Conservation (phyloP, 2,113 vertebrate species). For the Steatornis caripensis region DNA sequence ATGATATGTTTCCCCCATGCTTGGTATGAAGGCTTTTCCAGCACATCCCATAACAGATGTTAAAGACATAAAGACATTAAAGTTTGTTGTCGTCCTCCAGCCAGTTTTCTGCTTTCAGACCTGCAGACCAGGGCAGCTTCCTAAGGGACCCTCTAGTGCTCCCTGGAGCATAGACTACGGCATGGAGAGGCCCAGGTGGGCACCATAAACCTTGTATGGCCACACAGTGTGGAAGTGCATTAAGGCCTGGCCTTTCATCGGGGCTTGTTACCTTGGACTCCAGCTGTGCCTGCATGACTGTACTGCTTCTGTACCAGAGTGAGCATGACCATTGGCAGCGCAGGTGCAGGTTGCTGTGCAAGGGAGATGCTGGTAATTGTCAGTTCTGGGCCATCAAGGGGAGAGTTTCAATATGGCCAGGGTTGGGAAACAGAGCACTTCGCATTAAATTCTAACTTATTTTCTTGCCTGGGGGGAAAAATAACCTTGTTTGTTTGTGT, state of each 20-base stretch:
- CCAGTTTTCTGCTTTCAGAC: not conserved
- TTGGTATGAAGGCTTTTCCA: not conserved
- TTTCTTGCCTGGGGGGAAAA: not conserved
- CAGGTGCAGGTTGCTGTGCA: not conserved
- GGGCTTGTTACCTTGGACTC: not conserved
- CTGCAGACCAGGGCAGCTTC: not conserved
- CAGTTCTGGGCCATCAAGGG: not conserved
- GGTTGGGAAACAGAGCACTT: not conserved
- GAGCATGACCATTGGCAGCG: accelerated
- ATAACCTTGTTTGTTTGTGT: constrained; percentile 28
- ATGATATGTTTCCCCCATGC: not conserved
- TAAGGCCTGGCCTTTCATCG: not conserved
- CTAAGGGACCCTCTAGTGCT: not conserved
- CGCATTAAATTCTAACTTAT: not conserved
- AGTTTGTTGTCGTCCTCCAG: not conserved
- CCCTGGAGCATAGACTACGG: accelerated
- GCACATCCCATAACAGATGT: not conserved
- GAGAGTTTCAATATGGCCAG: not conserved
- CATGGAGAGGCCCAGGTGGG: not conserved
- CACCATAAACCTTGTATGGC: accelerated
- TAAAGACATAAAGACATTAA: not conserved
- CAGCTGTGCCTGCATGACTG: not conserved
- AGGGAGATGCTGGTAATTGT: not conserved
- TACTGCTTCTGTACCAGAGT: not conserved
- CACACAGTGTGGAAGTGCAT: not conserved